Percentiles rank a stretch among this genome's conserved stretches.
These are phyloP conservation scores for Amblyteles armatorius DNA, from an alignment of 2,888 invertebrate species.

Conservation along the genomic window DNA sequence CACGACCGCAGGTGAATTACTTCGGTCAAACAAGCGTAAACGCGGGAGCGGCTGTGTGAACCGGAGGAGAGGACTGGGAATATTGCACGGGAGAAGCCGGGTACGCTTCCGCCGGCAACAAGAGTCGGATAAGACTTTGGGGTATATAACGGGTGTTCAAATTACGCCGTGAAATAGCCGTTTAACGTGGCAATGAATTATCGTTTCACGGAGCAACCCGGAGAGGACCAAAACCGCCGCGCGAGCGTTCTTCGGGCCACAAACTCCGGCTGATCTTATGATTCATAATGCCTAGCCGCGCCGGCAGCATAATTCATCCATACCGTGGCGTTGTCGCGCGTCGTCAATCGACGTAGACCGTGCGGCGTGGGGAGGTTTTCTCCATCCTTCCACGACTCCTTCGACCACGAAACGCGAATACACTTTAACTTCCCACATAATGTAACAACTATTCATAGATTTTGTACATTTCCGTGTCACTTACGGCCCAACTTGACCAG, in stretches of 20 bases:
- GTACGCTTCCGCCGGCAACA: neutral
- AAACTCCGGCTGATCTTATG: constrained; percentile 47
- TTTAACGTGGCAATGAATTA: constrained; percentile 76
- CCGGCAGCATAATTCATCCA: constrained; percentile 57
- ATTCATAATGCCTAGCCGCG: constrained; percentile 46
- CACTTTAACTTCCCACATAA: constrained; percentile 24
- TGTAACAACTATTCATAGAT: constrained; percentile 65
- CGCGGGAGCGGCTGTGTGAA: neutral
- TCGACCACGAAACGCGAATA: neutral
- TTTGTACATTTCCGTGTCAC: constrained; percentile 62
- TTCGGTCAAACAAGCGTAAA: constrained; percentile 54
- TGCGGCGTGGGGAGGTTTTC: neutral
- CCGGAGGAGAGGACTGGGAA: neutral
- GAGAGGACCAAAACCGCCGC: neutral
- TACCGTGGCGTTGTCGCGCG: constrained; percentile 40
- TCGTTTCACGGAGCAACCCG: constrained; percentile 62
- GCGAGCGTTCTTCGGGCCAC: constrained; percentile 24
- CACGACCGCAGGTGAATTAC: constrained; percentile 58
- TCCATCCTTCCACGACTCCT: neutral
- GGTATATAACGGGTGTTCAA: constrained; percentile 72
- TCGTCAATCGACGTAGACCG: constrained; percentile 53
- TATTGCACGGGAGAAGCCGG: constrained; percentile 2
- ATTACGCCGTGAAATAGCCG: constrained; percentile 76
- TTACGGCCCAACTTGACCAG: constrained; percentile 71
- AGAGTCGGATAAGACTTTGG: constrained; percentile 35